Conservation (phyloP, 2,113 vertebrate genomes). For the Eubucco bourcierii region DNA sequence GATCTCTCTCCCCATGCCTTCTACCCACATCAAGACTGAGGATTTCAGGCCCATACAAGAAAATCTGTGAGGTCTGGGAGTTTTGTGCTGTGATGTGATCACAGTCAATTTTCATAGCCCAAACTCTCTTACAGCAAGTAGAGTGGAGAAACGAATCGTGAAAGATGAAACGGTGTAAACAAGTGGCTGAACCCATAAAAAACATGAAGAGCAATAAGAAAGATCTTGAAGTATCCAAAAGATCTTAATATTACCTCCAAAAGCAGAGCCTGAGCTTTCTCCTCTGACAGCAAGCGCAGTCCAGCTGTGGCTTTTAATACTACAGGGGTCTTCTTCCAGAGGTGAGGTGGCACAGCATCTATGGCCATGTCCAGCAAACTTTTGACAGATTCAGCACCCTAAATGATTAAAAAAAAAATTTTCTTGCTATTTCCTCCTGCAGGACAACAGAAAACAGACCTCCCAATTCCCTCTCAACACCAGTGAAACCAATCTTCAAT, state of each 20-base stretch:
- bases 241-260: conserved; percentile 78
- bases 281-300: conserved; percentile 87
- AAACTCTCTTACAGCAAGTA: neutral
- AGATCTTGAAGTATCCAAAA: neutral
- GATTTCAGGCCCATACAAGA: neutral
- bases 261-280: conserved; percentile 88
- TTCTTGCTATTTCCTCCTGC: neutral
- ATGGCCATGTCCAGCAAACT: conserved; percentile 87
- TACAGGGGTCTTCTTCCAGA: conserved; percentile 91
- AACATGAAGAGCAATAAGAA: neutral
- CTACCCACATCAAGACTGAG: neutral
- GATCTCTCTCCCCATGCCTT: neutral
- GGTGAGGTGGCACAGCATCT: conserved; percentile 86
- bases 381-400: conserved; percentile 90
- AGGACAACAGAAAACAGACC: neutral
- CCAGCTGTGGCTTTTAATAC: conserved; percentile 96
- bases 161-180: neutral
- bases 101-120: neutral
- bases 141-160: neutral
- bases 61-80: neutral
- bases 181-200: too few relatives aligned
- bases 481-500: neutral
- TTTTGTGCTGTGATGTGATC: neutral
- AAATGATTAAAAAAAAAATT: neutral
- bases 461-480: neutral